Conservation (phyloP, 2,888 invertebrate species). For the Agriopis leucophaearia region DNA sequence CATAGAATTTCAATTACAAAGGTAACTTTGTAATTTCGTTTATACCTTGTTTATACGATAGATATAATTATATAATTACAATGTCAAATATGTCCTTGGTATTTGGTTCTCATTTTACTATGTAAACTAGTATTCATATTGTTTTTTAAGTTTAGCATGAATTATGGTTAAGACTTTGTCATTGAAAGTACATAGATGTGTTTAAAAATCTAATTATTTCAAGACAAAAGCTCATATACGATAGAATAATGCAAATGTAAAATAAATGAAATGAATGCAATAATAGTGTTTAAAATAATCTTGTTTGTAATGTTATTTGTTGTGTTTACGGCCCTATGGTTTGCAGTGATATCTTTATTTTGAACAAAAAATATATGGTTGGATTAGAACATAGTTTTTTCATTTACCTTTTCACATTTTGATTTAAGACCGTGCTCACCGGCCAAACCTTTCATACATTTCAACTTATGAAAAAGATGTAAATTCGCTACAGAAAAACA, state of each 20-base stretch:
- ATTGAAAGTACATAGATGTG: conserved; percentile 16
- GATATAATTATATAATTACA: too few relatives aligned
- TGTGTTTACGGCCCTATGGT: conserved; percentile 52
- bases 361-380: conserved; percentile 69
- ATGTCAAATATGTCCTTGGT: too few relatives aligned
- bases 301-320: conserved; percentile 56
- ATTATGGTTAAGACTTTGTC: conserved; percentile 6
- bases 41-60: too few relatives aligned
- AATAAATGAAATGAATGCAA: conserved; percentile 44
- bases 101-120: too few relatives aligned
- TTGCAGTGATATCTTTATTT: conserved; percentile 60
- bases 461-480: too few relatives aligned
- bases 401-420: neutral
- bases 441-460: too few relatives aligned
- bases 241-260: conserved; percentile 9
- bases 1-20: too few relatives aligned
- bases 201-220: conserved; percentile 39
- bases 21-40: too few relatives aligned
- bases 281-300: conserved; percentile 44
- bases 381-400: conserved; percentile 29
- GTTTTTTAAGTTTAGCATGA: conserved; percentile 21
- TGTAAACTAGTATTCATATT: conserved; percentile 5
- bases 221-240: neutral
- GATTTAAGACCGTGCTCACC: too few relatives aligned
- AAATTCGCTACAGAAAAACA: too few relatives aligned